Conservation (phyloP, 2,888 invertebrate genomes). For the Cecidostiba fungosa region DNA sequence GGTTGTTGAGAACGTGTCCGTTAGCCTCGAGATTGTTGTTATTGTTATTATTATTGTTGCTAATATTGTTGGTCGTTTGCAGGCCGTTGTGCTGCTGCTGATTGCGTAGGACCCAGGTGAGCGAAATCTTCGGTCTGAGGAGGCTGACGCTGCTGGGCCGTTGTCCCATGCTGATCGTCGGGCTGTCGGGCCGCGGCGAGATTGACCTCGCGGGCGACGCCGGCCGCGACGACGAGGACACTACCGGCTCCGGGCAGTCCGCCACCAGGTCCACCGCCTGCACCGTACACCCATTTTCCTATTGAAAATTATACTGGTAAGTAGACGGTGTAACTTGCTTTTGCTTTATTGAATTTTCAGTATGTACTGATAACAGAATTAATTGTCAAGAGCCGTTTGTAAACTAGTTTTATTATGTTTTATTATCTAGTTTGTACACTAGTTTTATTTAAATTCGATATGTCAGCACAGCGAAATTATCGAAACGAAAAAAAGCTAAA, state of each 20-base stretch:
- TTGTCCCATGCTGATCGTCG: slow-evolving; percentile 74
- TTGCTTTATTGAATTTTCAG: background rate
- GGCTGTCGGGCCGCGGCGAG: slow-evolving; percentile 65
- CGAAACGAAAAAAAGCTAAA: too few relatives aligned
- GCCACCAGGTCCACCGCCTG: slow-evolving; percentile 77
- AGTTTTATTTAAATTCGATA: too few relatives aligned
- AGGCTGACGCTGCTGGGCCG: slow-evolving; percentile 72
- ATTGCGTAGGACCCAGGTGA: slow-evolving; percentile 87
- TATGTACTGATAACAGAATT: too few relatives aligned
- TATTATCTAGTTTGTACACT: too few relatives aligned
- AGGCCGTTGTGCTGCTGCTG: slow-evolving; percentile 56
- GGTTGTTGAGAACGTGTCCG: slow-evolving; percentile 32
- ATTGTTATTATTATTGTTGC: slow-evolving; percentile 3
- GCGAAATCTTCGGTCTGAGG: slow-evolving; percentile 84
- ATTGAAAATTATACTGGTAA: background rate
- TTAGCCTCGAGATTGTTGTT: background rate
- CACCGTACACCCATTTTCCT: slow-evolving; percentile 72
- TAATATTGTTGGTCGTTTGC: slow-evolving; percentile 12
- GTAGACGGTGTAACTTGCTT: background rate
- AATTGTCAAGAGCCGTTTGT: too few relatives aligned
- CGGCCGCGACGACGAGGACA: slow-evolving; percentile 64
- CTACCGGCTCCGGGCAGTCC: slow-evolving; percentile 71
- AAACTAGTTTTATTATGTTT: too few relatives aligned
- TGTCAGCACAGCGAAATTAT: too few relatives aligned
- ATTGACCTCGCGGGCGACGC: slow-evolving; percentile 65